Evolutionary conservation across 2,113 vertebrate species (phyloP), one percentile per base, ranked within the genome.

Genomic region (Neolamprologus falcicula): DNA sequence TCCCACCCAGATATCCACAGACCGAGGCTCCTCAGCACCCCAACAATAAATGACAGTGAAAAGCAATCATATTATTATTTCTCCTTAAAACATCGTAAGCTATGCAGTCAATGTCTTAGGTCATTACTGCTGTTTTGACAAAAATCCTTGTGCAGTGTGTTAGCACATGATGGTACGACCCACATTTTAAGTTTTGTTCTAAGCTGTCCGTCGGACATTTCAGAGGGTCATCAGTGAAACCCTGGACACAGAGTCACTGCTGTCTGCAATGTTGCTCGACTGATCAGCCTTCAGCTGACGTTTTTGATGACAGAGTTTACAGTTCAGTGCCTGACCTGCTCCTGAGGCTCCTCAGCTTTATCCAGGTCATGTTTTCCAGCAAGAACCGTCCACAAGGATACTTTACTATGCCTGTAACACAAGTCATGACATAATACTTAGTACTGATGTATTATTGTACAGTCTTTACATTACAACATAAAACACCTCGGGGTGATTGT

Each of bases 341-440:
- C 90, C 31, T 88, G 88, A 1, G 84, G 11, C 54, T 97, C 96
- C 0, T 87, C 9, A 0, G 24, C 5, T 28, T 93, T 80, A 2
- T 94, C 91, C 86, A 96, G 80, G 86, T 96, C 89, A 5, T 97
- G 96, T 84, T 94, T 95, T 50, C 96, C 96, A 10, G 93, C 96
- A 85, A 87, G 26, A 11, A 94, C 95, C 2, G 21, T 94, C 96
- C 96, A 97, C 17, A 79, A 81, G 1, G 90, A 85, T 3, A 91
- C 88, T 47, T 89, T 93, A 8, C 84, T 90, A 89, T 89, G 93
- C 54, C 96, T 97, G 83, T 3, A 42, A 78, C 42, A 68, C 35
- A 68, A 68, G 35, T 68, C 33, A 68, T 37, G 33, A 66, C 33
- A 37, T 37, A 66, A 66, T 66, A 66, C 33, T 66, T 66, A 37